phyloP scores from a whole-genome alignment of 1,140 invertebrate species.

The Aphelenchoides fujianensis region DNA sequence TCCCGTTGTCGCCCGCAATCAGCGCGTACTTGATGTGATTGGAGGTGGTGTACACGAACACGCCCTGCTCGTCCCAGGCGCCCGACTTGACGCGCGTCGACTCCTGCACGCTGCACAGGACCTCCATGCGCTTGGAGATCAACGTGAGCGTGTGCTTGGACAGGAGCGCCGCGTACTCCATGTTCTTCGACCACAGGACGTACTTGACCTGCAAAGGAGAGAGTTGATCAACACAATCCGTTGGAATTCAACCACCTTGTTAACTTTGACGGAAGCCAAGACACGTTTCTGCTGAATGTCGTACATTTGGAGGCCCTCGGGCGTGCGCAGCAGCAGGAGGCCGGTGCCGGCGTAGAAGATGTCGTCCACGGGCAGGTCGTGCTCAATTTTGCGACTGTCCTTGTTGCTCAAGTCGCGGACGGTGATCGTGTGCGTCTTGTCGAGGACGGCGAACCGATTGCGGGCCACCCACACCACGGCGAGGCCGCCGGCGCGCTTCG shows the following conservation, averaged over 20 bases:
- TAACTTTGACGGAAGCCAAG: slow-evolving; percentile 45
- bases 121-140: slow-evolving; percentile 62
- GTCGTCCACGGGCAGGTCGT: slow-evolving; percentile 80
- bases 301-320: slow-evolving; percentile 83
- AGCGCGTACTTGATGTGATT: slow-evolving; percentile 96
- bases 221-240: no score
- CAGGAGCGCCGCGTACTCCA: slow-evolving; percentile 86
- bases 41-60: slow-evolving; percentile 97
- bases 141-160: slow-evolving; percentile 75
- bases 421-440: slow-evolving; percentile 70
- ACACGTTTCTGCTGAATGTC: slow-evolving; percentile 92
- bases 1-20: slow-evolving; percentile 92
- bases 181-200: slow-evolving; percentile 92
- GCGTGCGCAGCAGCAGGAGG: slow-evolving; percentile 83
- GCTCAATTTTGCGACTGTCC: slow-evolving; percentile 89
- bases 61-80: slow-evolving; percentile 93
- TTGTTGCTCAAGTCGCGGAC: slow-evolving; percentile 98
- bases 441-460: slow-evolving; percentile 92
- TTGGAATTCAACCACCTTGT: slow-evolving; percentile 36
- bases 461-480: slow-evolving; percentile 96
- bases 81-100: slow-evolving; percentile 94
- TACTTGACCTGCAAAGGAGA: slow-evolving; percentile 67
- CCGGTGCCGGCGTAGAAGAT: slow-evolving; percentile 98
- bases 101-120: slow-evolving; percentile 86
- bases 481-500: slow-evolving; percentile 81